phyloP scores from a whole-genome alignment of 2,797 vertebrate species.

The Synaphobranchus kaupii region DNA sequence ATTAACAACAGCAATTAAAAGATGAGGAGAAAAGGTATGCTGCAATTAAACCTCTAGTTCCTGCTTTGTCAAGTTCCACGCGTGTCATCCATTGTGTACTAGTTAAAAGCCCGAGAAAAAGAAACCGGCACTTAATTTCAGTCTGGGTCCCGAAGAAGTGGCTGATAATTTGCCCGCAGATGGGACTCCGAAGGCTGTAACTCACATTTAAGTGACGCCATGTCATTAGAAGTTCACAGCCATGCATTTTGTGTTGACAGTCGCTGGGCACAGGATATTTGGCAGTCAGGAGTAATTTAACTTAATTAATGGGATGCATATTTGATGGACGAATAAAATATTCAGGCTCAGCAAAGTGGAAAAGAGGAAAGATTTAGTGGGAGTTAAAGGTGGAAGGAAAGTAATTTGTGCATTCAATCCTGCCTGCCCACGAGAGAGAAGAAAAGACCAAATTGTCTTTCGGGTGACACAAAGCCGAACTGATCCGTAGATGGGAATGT shows the following conservation, averaged over 20 bases:
- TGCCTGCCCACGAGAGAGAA: constrained; percentile 73
- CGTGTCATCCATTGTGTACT: constrained; percentile 98
- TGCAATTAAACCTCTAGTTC: constrained; percentile 96
- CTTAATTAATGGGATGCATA: constrained; percentile 99
- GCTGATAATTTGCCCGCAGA: constrained; percentile 97
- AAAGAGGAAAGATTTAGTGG: constrained; percentile 99
- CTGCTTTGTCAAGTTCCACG: constrained; percentile 93
- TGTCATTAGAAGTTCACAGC: constrained; percentile 99
- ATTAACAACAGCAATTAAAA: constrained; percentile 99
- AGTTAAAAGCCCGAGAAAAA: constrained; percentile 94
- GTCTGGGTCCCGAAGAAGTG: constrained; percentile 88
- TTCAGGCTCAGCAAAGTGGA: constrained; percentile 99
- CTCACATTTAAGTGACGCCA: constrained; percentile 97
- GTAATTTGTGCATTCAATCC: constrained; percentile 93
- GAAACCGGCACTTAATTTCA: constrained; percentile 91
- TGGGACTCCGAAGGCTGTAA: constrained; percentile 92
- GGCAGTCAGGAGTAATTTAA: constrained; percentile 99
- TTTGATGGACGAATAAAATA: constrained; percentile 99
- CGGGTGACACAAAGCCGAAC: constrained; percentile 80
- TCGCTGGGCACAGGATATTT: constrained; percentile 96
- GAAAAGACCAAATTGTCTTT: constrained; percentile 83
- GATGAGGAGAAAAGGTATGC: constrained; percentile 93
- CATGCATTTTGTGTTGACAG: constrained; percentile 99
- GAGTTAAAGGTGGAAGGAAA: constrained; percentile 99
- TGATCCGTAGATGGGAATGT: constrained; percentile 84